Conservation (phyloP, 2,797 vertebrate species). For the Channallabes apus region DNA sequence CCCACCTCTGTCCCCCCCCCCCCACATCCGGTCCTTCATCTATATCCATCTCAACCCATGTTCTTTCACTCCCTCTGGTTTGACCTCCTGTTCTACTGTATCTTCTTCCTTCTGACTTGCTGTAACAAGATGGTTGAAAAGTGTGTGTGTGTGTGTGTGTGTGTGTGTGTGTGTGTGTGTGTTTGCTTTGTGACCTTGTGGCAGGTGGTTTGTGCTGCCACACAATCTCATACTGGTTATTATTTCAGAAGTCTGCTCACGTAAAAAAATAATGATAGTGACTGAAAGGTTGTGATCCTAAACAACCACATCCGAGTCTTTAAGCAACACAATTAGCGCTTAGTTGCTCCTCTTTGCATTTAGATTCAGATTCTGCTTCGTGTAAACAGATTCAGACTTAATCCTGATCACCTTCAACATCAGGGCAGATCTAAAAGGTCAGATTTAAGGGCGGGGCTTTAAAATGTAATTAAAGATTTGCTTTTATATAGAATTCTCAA, state of each 20-base stretch:
- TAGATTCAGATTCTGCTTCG: background rate
- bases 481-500: background rate
- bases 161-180: background rate
- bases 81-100: background rate
- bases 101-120: constrained; percentile 6
- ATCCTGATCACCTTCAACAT: background rate
- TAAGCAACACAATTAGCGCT: too few relatives aligned
- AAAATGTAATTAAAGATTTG: background rate
- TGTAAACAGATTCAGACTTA: background rate
- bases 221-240: background rate
- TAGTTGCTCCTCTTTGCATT: background rate
- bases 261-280: background rate
- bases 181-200: background rate
- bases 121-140: background rate
- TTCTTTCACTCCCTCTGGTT: constrained; percentile 7
- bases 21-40: background rate
- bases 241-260: constrained; percentile 2
- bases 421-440: background rate
- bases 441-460: background rate
- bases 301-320: background rate
- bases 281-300: background rate
- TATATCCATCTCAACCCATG: constrained; percentile 9
- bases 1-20: background rate
- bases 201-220: background rate
- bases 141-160: too few relatives aligned